These are phyloP conservation scores for Lissonota sp. DNA, from an alignment of 2,888 invertebrate species.

Conservation along the genomic window DNA sequence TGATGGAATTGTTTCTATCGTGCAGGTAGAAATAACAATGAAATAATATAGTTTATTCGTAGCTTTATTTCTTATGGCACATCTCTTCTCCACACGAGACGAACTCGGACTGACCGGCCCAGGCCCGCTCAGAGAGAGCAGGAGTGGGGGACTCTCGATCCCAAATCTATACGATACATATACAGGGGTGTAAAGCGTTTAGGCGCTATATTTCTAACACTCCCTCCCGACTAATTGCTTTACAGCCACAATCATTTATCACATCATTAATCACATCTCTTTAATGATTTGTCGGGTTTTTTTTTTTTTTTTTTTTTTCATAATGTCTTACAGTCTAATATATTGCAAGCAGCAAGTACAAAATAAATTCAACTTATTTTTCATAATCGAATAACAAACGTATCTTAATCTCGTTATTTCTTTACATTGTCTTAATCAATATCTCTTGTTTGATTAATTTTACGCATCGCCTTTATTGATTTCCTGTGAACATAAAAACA, in stretches of 20 bases:
- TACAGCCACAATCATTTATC: not conserved
- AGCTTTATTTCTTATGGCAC: not conserved
- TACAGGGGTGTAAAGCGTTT: too few species aligned
- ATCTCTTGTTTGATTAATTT: not conserved
- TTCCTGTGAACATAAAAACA: slow-evolving; percentile 4
- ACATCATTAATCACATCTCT: not conserved
- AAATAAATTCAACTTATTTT: not conserved
- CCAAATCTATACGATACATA: too few species aligned
- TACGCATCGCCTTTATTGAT: not conserved
- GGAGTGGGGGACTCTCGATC: too few species aligned
- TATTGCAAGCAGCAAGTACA: not conserved
- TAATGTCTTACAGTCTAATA: too few species aligned
- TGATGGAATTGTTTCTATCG: not conserved
- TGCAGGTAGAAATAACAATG: not conserved
- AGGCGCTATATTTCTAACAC: not conserved
- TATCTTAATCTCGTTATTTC: not conserved
- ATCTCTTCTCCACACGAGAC: not conserved
- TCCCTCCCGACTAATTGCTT: slow-evolving; percentile 22
- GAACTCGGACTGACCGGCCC: too few species aligned
- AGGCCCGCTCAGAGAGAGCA: too few species aligned
- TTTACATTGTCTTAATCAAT: not conserved
- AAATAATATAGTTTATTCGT: slow-evolving; percentile 1
- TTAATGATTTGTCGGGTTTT: not conserved
- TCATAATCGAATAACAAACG: not conserved
- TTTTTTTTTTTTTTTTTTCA: not conserved